Conservation (phyloP, 2,888 invertebrate genomes). For the Strigamia crassipes region DNA sequence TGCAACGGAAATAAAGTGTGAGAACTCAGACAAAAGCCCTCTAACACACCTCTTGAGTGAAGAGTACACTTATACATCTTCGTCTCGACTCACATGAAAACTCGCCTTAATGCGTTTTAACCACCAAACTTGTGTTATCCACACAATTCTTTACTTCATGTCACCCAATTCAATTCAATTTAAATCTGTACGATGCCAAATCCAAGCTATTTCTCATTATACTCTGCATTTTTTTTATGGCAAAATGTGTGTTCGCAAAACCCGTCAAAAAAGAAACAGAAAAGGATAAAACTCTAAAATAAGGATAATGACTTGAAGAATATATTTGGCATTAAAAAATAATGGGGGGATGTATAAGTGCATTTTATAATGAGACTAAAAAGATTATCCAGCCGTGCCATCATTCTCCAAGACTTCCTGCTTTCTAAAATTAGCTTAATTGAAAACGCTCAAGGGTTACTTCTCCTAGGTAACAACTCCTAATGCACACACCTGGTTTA, state of each 20-base stretch:
- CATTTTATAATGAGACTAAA: constrained; percentile 36
- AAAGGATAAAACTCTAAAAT: not conserved
- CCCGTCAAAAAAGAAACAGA: not conserved
- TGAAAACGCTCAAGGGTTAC: constrained; percentile 40
- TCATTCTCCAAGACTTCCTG: constrained; percentile 2
- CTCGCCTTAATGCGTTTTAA: too few relatives aligned
- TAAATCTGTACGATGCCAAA: too few relatives aligned
- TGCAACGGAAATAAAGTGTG: constrained; percentile 33
- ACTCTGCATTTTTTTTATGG: too few relatives aligned
- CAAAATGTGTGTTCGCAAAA: not conserved
- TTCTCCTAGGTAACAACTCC: constrained; percentile 36
- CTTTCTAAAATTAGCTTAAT: constrained; percentile 40
- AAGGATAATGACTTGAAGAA: not conserved
- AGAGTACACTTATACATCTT: constrained; percentile 21
- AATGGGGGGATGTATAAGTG: constrained; percentile 18
- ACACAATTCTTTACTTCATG: too few relatives aligned
- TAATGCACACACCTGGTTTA: constrained; percentile 40
- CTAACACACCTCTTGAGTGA: not conserved
- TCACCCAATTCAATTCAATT: too few relatives aligned
- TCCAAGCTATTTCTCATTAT: too few relatives aligned
- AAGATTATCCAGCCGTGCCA: constrained; percentile 38
- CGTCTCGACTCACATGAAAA: not conserved
- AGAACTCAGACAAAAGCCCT: constrained; percentile 30
- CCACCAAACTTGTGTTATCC: too few relatives aligned
- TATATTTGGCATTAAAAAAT: constrained; percentile 31